Evolutionary conservation across 2,888 invertebrate genomes (phyloP).

Genomic region (Oxycera nigricornis): DNA sequence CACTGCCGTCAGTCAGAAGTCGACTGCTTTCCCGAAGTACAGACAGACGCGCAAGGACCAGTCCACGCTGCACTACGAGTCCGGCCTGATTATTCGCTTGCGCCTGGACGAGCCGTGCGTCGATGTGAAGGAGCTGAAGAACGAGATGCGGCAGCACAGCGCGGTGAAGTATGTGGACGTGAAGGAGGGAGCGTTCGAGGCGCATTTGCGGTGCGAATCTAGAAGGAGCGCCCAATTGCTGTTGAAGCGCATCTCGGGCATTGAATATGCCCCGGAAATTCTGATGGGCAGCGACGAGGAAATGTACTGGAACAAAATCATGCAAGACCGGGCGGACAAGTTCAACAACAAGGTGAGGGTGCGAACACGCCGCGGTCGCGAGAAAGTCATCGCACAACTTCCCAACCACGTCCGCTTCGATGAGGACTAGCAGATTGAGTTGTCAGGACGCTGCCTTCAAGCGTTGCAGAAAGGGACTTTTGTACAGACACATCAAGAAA

Average conservation of each 20-base stretch:
- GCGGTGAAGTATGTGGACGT: conserved; percentile 83
- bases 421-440: conserved; percentile 48
- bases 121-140: conserved; percentile 74
- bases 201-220: conserved; percentile 72
- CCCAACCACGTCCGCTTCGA: conserved; percentile 58
- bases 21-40: background rate
- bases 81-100: conserved; percentile 76
- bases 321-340: conserved; percentile 64
- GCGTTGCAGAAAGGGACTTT: background rate
- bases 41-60: conserved; percentile 53
- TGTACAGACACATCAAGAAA: background rate
- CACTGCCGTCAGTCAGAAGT: background rate
- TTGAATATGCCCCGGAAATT: conserved; percentile 60
- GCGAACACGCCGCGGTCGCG: conserved; percentile 54
- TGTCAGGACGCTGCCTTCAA: background rate
- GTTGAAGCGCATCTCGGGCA: conserved; percentile 53
- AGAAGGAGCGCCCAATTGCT: conserved; percentile 62
- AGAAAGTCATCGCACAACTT: conserved; percentile 55
- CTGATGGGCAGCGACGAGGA: conserved; percentile 73
- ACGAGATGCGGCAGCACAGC: conserved; percentile 68
- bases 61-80: conserved; percentile 63
- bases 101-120: conserved; percentile 71
- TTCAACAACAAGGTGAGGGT: conserved; percentile 57
- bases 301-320: conserved; percentile 82
- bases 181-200: conserved; percentile 72